phyloP scores from a whole-genome alignment of 2,797 vertebrate species.

The Sebastolobus alascanus region DNA sequence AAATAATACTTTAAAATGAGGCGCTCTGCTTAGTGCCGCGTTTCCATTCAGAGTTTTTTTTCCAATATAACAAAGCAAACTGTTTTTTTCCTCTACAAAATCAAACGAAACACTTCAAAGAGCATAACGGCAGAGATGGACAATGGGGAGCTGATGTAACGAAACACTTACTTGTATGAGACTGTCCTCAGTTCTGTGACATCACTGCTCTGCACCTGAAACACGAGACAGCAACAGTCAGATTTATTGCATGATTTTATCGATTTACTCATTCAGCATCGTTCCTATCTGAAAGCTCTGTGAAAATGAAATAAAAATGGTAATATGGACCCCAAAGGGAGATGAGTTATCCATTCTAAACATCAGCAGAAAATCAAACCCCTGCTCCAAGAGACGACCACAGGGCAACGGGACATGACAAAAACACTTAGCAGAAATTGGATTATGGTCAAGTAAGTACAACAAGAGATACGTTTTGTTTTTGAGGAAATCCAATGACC shows the following conservation, averaged over 20 bases:
- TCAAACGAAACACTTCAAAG: slow-evolving; percentile 46
- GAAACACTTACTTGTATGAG: slow-evolving; percentile 84
- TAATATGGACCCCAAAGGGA: slow-evolving; percentile 54
- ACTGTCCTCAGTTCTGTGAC: slow-evolving; percentile 84
- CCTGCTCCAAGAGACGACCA: slow-evolving; percentile 39
- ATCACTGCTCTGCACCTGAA: slow-evolving; percentile 86
- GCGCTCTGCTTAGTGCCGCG: slow-evolving; percentile 53
- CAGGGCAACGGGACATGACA: slow-evolving; percentile 40
- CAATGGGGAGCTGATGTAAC: slow-evolving; percentile 41
- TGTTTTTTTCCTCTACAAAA: slow-evolving; percentile 27
- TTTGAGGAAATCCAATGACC: slow-evolving; percentile 26
- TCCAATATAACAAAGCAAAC: slow-evolving; percentile 65
- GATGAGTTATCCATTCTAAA: slow-evolving; percentile 57
- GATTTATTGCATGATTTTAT: slow-evolving; percentile 65
- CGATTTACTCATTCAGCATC: slow-evolving; percentile 65
- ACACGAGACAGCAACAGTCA: slow-evolving; percentile 77
- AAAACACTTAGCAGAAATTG: slow-evolving; percentile 42
- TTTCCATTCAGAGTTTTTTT: slow-evolving; percentile 52
- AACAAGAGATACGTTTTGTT: slow-evolving; percentile 28
- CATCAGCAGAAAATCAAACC: slow-evolving; percentile 62
- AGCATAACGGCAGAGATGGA: slow-evolving; percentile 41
- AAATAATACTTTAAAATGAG: slow-evolving; percentile 74
- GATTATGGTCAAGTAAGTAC: slow-evolving; percentile 36
- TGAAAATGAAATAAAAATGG: slow-evolving; percentile 75
- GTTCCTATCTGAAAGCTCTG: slow-evolving; percentile 49